Conservation (phyloP, 53 echinoderm and acorn worm species). For the Mesocentrotus franciscanus region DNA sequence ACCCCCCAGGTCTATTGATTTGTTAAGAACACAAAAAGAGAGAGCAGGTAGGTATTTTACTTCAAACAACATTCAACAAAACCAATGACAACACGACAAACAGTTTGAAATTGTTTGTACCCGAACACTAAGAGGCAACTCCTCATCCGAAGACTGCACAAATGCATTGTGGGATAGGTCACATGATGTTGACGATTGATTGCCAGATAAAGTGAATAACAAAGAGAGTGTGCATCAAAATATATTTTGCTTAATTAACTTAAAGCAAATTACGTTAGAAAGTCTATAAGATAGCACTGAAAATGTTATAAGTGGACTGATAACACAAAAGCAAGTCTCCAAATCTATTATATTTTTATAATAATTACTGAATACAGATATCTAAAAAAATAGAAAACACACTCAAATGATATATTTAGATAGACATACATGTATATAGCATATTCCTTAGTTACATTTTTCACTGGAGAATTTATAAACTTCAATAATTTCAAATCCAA, state of each 20-base stretch:
- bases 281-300: too few species aligned
- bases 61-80: neutral
- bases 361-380: too few species aligned
- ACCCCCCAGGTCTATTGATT: neutral
- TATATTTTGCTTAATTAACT: neutral
- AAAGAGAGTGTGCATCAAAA: neutral
- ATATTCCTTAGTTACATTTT: too few species aligned
- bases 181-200: conserved; percentile 47
- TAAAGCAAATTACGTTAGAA: too few species aligned
- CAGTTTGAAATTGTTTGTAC: neutral
- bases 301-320: too few species aligned
- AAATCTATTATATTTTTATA: too few species aligned
- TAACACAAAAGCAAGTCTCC: too few species aligned
- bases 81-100: neutral
- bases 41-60: neutral
- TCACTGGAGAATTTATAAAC: too few species aligned
- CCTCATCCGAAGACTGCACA: conserved; percentile 87
- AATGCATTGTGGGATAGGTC: conserved; percentile 73
- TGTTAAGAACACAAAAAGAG: neutral
- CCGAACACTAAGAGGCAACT: conserved; percentile 68
- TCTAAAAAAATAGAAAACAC: too few species aligned
- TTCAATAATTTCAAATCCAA: too few species aligned
- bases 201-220: conserved; percentile 7
- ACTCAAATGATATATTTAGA: too few species aligned
- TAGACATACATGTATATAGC: too few species aligned